Base-by-base conservation (phyloP, 2,888 invertebrate species). In the Plebejus anna region DNA sequence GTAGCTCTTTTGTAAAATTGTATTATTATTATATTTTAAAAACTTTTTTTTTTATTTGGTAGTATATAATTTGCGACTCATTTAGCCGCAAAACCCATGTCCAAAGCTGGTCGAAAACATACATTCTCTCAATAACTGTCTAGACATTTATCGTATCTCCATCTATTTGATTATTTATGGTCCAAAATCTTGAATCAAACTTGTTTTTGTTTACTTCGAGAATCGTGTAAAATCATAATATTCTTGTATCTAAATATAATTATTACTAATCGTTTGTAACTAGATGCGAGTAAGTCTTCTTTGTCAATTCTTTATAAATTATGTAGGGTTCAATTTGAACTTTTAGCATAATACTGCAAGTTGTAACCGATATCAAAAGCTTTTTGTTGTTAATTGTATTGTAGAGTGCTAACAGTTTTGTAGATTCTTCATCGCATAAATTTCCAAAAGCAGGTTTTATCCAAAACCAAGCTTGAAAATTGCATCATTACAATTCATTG, bases 201-300 rank as follows among this genome's bases (percentile, higher is more conserved):
- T 66, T 66, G 66, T 66, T 66, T 66, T 66, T 66, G 66, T 66
- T 66, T 36, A 36, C 66, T 66, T 66, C 66, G 66, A 66, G 66
- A 66, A 66, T 66, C 66, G 16, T 66, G 66, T 66, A 66, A 66
- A 66, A 66, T 66, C 32, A 66, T 66, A 36, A 2, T 2, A 66
- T 36, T 66, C 32, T 36, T 66, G 66, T 66, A 66, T 66, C 66
- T 66, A 66, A 66, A 66, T 66, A 66, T 66, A 66, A 66, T 66
- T 66, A 66, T 66, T 66, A 66, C 11, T 66, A 16, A 61, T 66
- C 5, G 28, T 32, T 66, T 13, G 13, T 32, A 13, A 66, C 4
- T 36, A 36, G 32, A 13, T 61, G 22, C 22, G 22, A 4, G 11
- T 28, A 16, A 16, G 16, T 55, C 55, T 55, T 55, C 2, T 55